Conservation (phyloP, 2,797 vertebrate genomes). For the Oryzias dopingdopingensis region DNA sequence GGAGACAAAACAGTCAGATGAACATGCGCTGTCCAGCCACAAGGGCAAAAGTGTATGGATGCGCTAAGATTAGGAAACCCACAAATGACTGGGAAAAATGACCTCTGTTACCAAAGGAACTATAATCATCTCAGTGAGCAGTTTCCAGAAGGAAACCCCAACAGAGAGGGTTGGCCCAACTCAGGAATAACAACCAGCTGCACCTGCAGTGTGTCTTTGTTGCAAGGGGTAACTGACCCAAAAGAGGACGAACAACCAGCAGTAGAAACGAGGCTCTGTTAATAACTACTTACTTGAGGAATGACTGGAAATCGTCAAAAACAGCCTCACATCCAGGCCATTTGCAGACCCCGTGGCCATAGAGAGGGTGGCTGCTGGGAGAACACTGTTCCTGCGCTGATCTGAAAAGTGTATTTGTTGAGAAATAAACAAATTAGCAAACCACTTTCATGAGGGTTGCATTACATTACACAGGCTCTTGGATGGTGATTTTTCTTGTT, state of each 20-base stretch:
- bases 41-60: conserved; percentile 81
- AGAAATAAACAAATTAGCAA: conserved; percentile 15
- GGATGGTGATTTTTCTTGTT: conserved; percentile 6
- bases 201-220: conserved; percentile 64
- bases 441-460: neutral
- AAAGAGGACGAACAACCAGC: conserved; percentile 37
- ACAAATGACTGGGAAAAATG: conserved; percentile 86
- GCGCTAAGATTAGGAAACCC: conserved; percentile 86
- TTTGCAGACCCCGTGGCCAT: conserved; percentile 97
- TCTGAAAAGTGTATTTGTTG: conserved; percentile 65
- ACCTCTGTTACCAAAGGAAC: conserved; percentile 82
- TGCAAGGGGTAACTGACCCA: conserved; percentile 40
- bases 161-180: conserved; percentile 61
- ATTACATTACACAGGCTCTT: neutral
- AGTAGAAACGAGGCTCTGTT: conserved; percentile 14
- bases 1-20: conserved; percentile 32
- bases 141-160: conserved; percentile 80
- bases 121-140: conserved; percentile 86
- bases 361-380: conserved; percentile 91
- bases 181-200: conserved; percentile 63
- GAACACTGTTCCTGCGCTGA: conserved; percentile 87
- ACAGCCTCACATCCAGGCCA: conserved; percentile 98
- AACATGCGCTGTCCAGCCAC: conserved; percentile 63
- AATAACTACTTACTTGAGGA: conserved; percentile 90
- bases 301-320: conserved; percentile 96